Evolutionary conservation across 1,140 invertebrate species (phyloP), one percentile per base, ranked within the genome.

Genomic region (Lasaia peninsularis): DNA sequence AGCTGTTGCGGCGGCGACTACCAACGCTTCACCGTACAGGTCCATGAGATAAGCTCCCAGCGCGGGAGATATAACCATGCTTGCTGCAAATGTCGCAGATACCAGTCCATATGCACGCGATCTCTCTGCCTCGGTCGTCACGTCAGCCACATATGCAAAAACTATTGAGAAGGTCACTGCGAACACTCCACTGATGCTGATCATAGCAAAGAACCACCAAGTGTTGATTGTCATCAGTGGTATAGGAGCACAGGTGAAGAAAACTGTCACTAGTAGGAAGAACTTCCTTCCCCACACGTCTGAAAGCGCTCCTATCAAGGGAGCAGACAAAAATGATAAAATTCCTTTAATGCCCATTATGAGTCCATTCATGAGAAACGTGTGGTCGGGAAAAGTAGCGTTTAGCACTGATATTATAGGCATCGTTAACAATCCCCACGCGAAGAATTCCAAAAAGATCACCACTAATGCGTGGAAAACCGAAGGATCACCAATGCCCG

Each of bases 201-300:
- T 98, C 95, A 99, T 98, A 50, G 98, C 98, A 91, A 99, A 99
- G 89, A 99, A 99, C 98, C 98, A 99, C 97, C 97, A 99, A 51
- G 98, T 98, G 91, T 99, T 99, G 76, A 99, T 96, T 78, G 96
- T 98, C 96, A 99, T 99, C 52, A 99, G 92, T 52, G 98, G 98
- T 80, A 99, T 99, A 34, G 99, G 99, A 62, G 97, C 95, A 91
- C 98, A 99, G 4, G 99, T 99, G 90, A 99, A 99, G 88, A 99
- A 98, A 67, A 99, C 98, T 52, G 99, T 99, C 65, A 99, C 94
- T 58, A 99, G 92, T 53, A 99, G 93, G 90, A 99, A 99, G 80
- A 98, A 96, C 90, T 99, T 99, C 68, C 98, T 92, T 37, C 98
- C 98, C 96, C 98, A 99, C 31, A 99, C 96, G 89, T 99, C 98